Evolutionary conservation across 2,797 vertebrate species (phyloP).

Genomic region (Salarias fasciatus): DNA sequence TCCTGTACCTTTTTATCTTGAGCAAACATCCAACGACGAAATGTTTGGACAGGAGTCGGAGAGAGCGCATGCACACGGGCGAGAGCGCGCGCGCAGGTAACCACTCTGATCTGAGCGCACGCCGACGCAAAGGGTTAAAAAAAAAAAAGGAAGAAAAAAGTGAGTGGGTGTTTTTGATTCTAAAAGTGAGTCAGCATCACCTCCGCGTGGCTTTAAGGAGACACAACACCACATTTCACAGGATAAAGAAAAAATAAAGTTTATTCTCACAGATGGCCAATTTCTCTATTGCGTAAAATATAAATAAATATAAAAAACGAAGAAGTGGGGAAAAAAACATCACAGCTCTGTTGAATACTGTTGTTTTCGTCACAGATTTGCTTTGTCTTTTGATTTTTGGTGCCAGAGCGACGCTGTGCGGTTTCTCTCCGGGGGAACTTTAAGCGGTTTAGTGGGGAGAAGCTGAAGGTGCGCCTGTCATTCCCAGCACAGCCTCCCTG

Average conservation of each 20-base stretch:
- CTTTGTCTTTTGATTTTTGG: background rate
- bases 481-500: slow-evolving; percentile 49
- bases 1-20: slow-evolving; percentile 28
- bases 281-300: too few species aligned
- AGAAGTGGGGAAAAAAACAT: too few species aligned
- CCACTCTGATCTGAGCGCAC: background rate
- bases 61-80: background rate
- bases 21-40: slow-evolving; percentile 38
- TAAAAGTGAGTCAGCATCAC: slow-evolving; percentile 31
- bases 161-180: background rate
- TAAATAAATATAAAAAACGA: too few species aligned
- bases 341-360: too few species aligned
- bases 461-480: slow-evolving; percentile 13
- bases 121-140: slow-evolving; percentile 15
- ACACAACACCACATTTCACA: slow-evolving; percentile 14
- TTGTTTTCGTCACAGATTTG: background rate
- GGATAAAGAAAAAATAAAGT: too few species aligned
- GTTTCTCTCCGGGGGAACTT: slow-evolving; percentile 17
- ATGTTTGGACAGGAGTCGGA: slow-evolving; percentile 41
- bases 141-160: background rate
- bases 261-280: too few species aligned
- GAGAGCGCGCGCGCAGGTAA: slow-evolving; percentile 52
- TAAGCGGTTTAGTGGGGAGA: slow-evolving; percentile 54
- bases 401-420: slow-evolving; percentile 7
- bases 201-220: slow-evolving; percentile 41